Evolutionary conservation across 2,888 invertebrate species (phyloP), one percentile per base, ranked within the genome.

Genomic region (Nomada fabriciana): DNA sequence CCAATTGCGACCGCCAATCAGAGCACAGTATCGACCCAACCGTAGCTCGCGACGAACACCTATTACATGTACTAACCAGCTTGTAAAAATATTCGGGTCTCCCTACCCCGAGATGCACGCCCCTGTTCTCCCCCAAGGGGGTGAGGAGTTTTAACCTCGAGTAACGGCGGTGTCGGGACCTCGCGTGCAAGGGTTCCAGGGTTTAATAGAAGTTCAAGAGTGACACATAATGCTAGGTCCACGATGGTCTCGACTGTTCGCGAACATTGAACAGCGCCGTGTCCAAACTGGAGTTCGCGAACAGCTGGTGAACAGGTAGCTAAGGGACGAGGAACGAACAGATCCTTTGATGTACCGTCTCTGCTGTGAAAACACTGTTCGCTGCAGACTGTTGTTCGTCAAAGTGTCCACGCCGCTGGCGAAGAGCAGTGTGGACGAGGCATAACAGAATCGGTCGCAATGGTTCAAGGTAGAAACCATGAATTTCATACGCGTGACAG

Each of bases 101-200:
- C 13, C 59, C 53, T 25, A 7, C 50, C 10, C 18, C 23, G 11
- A 53, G 42, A 11, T 29, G 1, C 57, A 18, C 25, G 23, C 5
- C 47, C 13, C 55, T 63, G 25, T 78, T 53, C 25, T 10, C 20
- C 20, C 64, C n/a, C 61, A 43, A 65, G 70, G 55, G 76, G 74
- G 65, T 7, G 36, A 25, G 25, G 70, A 73, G 65, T 55, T 74
- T 61, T 25, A 63, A 61, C 70, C 68, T 23, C 65, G 53, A 36
- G 11, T 53, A 29, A 59, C 47, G 75, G 67, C 80, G 84, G 79
- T 79, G 87, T 85, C 86, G 82, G 84, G 83, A 83, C 78, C 80
- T 68, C 84, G 80, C 83, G 83, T 86, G 81, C 87, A 89, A 87
- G 90, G 90, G 89, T 90, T 90, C 90, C 71, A 57, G 63, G 79